These are phyloP conservation scores for Phoronis australis DNA, from an alignment of 2,888 invertebrate species.

Conservation along the genomic window DNA sequence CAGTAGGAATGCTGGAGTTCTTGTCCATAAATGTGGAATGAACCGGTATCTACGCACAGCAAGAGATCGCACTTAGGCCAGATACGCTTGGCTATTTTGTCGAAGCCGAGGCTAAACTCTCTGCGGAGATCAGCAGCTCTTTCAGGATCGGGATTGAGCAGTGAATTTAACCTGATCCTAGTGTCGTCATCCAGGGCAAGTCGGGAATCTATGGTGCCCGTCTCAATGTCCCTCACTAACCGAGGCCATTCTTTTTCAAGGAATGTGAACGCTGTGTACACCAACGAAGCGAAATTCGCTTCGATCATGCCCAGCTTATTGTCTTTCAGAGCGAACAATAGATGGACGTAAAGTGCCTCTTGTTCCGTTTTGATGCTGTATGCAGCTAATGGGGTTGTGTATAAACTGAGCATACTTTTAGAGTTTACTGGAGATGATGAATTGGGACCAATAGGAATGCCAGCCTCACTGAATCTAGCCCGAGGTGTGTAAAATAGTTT, in stretches of 20 bases:
- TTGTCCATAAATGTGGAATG: slow-evolving; percentile 36
- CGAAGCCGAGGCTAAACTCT: slow-evolving; percentile 28
- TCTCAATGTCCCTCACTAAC: slow-evolving; percentile 36
- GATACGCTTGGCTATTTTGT: slow-evolving; percentile 31
- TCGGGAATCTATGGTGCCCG: slow-evolving; percentile 26
- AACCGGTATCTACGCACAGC: slow-evolving; percentile 36
- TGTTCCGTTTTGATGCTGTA: slow-evolving; percentile 39
- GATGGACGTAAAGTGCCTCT: slow-evolving; percentile 43
- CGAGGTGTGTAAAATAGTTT: slow-evolving; percentile 40
- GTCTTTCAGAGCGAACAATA: slow-evolving; percentile 44
- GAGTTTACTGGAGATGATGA: slow-evolving; percentile 42
- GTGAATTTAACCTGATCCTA: slow-evolving; percentile 24
- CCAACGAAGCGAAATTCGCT: slow-evolving; percentile 45
- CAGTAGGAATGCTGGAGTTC: slow-evolving; percentile 10
- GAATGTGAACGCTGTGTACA: slow-evolving; percentile 35
- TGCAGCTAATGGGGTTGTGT: slow-evolving; percentile 37
- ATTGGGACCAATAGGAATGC: slow-evolving; percentile 41
- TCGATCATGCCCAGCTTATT: slow-evolving; percentile 41
- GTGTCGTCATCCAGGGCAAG: slow-evolving; percentile 28
- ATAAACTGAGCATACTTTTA: slow-evolving; percentile 33
- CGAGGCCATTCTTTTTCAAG: slow-evolving; percentile 29
- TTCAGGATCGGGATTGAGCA: slow-evolving; percentile 30
- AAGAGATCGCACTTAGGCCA: slow-evolving; percentile 39
- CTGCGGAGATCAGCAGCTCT: slow-evolving; percentile 35
- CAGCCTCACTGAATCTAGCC: slow-evolving; percentile 29